Conservation (phyloP, 2,113 vertebrate genomes). For the Colistium nudipinnis region DNA sequence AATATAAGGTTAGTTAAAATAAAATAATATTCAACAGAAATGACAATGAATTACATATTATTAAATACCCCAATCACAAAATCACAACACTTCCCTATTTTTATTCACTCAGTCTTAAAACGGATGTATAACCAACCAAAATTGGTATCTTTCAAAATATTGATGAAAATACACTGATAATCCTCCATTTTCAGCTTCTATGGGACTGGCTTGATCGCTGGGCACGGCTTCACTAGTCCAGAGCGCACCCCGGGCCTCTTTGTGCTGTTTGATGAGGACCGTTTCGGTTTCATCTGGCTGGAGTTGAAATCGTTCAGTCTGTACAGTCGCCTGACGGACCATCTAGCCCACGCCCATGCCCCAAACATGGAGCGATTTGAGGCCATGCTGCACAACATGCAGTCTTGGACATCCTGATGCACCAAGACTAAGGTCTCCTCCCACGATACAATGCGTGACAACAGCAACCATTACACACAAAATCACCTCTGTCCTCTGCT, state of each 20-base stretch:
- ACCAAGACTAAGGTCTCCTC: slow-evolving; percentile 39
- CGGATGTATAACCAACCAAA: neutral
- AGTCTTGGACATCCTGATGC: slow-evolving; percentile 92
- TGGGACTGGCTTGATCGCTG: slow-evolving; percentile 93
- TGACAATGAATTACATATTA: no score
- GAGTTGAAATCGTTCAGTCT: slow-evolving; percentile 98
- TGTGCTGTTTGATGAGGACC: slow-evolving; percentile 92
- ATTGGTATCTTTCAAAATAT: neutral
- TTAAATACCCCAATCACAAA: no score
- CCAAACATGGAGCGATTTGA: slow-evolving; percentile 92
- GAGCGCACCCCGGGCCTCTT: slow-evolving; percentile 95
- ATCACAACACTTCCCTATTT: no score
- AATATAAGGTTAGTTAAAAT: no score
- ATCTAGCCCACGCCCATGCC: slow-evolving; percentile 88
- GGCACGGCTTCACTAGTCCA: slow-evolving; percentile 96
- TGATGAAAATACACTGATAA: neutral
- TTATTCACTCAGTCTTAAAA: no score
- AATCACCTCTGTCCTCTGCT: slow-evolving; percentile 55
- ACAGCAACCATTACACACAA: slow-evolving; percentile 38
- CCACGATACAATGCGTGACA: slow-evolving; percentile 28
- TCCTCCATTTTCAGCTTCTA: slow-evolving; percentile 87
- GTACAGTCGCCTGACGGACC: slow-evolving; percentile 93
- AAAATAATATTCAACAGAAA: no score
- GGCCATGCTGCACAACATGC: slow-evolving; percentile 95
- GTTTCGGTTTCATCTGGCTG: slow-evolving; percentile 98